Evolutionary conservation across 2,797 vertebrate genomes (phyloP), one percentile per base, ranked within the genome.

Genomic region (Melanotaenia boesemani): DNA sequence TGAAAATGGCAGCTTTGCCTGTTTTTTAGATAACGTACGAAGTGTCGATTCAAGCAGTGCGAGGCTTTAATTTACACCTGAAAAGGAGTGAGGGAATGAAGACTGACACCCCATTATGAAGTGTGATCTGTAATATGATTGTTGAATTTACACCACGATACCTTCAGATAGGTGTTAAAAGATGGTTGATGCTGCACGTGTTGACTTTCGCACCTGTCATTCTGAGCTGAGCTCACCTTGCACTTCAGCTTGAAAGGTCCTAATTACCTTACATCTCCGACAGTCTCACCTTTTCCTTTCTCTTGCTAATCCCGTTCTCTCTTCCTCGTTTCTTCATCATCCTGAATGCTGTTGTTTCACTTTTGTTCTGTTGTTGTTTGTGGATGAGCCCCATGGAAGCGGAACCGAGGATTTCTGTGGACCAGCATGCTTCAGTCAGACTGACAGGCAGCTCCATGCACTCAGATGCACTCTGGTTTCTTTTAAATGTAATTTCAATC

Each of bases 51-150:
- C 72, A 70, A 56, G 70, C 65, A 12, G 70, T 61, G 2, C 5
- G 22, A 76, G 54, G 30, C 52, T 84, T 70, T 84, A 44, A 91
- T 92, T 93, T 87, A 61, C 90, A 92, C 86, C 70, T 85, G 77
- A 76, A 79, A 80, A 76, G 18, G 41, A 62, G 67, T 39, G 64
- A 81, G 56, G 0, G 32, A 80, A 39, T 22, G 3, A 3, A 39
- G 54, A 30, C 61, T 81, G 76, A 22, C 86, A 81, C 65, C 58
- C n/a, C 24, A n/a, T 18, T n/a, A 48, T 39, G 0, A 39, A 66
- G 77, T 74, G 80, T 84, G 81, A 91, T 89, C 63, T 74, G 70
- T 77, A 55, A 34, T 56, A 11, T 68, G 62, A 83, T 70, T 54
- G 69, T 24, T 44, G 63, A 18, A 37, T 81, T 81, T 73, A 71